These are phyloP conservation scores for Tiliacea citrago DNA, from an alignment of 2,888 invertebrate genomes.

Conservation along the genomic window DNA sequence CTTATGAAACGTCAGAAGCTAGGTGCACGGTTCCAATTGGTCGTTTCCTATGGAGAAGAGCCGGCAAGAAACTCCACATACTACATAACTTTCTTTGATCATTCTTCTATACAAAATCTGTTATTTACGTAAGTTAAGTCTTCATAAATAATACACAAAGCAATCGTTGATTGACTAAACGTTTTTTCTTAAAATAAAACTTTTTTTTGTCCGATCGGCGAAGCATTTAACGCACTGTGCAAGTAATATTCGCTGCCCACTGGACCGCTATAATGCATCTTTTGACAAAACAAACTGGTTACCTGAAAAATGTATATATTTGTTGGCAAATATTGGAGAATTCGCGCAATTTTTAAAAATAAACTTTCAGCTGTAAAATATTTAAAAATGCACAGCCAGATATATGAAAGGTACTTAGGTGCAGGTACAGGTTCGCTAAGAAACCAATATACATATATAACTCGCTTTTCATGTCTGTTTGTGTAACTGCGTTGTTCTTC, in stretches of 20 bases:
- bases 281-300: conserved; percentile 43
- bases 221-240: conserved; percentile 43
- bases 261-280: conserved; percentile 59
- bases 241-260: conserved; percentile 41
- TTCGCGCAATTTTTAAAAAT: neutral
- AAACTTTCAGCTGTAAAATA: neutral
- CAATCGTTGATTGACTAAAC: neutral
- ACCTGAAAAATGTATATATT: conserved; percentile 15
- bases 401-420: neutral
- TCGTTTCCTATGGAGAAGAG: too few species aligned
- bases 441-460: neutral
- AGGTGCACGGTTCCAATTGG: too few species aligned
- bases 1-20: too few species aligned
- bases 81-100: too few species aligned
- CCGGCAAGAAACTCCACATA: too few species aligned
- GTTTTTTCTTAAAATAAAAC: neutral
- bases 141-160: neutral
- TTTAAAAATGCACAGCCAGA: neutral
- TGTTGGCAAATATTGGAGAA: neutral
- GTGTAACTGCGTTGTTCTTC: neutral
- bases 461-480: neutral
- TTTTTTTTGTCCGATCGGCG: conserved; percentile 20
- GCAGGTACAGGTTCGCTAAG: neutral
- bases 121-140: neutral
- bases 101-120: neutral